These are phyloP conservation scores for Emydura subglobosa DNA, from an alignment of 2,113 vertebrate species.

Conservation along the genomic window DNA sequence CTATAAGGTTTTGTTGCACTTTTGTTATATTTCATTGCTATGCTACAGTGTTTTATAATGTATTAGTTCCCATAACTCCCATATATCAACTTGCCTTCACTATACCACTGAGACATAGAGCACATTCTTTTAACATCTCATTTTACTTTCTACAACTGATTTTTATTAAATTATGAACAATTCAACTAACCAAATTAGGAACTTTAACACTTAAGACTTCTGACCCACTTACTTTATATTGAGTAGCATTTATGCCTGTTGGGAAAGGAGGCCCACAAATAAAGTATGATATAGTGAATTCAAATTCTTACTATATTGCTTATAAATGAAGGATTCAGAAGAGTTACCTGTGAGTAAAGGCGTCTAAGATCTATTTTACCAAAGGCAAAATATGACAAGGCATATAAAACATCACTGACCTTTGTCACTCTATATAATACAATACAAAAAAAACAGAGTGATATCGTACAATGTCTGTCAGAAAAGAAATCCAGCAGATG, in stretches of 20 bases:
- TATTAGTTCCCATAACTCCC: neutral
- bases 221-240: neutral
- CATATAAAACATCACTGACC: no score
- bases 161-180: neutral
- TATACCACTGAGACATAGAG: neutral
- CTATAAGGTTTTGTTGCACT: neutral
- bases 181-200: rapidly evolving
- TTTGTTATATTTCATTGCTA: neutral
- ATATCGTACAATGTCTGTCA: no score
- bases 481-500: no score
- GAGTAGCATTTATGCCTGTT: neutral
- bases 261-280: neutral
- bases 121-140: neutral
- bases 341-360: no score
- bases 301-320: no score
- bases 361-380: no score
- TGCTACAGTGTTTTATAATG: neutral
- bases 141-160: neutral
- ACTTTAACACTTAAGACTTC: neutral
- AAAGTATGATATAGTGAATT: neutral
- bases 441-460: no score
- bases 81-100: neutral
- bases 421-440: no score
- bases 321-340: no score
- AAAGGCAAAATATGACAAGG: no score